Conservation (phyloP, 2,797 vertebrate species). For the Dallia pectoralis region DNA sequence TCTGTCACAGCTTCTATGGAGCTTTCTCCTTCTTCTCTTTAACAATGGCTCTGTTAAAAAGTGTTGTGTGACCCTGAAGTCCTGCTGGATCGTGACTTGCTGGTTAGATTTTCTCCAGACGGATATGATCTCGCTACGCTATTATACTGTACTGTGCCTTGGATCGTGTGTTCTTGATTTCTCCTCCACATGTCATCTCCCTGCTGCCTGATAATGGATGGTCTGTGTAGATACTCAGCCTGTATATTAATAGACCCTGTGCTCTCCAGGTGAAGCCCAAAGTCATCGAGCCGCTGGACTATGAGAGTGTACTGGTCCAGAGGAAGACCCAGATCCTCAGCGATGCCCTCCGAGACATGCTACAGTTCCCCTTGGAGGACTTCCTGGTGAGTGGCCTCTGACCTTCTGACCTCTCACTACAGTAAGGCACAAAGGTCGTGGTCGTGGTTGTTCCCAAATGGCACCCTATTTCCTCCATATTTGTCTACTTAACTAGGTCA, state of each 20-base stretch:
- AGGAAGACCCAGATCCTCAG: conserved; percentile 97
- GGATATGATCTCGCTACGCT: background rate
- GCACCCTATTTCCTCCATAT: background rate
- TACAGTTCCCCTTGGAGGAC: conserved; percentile 96
- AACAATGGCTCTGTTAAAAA: background rate
- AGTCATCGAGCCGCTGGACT: conserved; percentile 95
- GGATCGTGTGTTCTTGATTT: background rate
- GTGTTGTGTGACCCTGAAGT: background rate
- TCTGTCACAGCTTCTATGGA: background rate
- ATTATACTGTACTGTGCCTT: background rate
- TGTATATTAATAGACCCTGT: conserved; percentile 5
- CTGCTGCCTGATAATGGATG: background rate
- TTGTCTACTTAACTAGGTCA: no score
- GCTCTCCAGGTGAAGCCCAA: conserved; percentile 89
- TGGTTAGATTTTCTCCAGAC: background rate
- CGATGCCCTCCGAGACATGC: conserved; percentile 93
- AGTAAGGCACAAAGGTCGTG: background rate
- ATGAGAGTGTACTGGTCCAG: conserved; percentile 96
- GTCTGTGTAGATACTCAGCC: background rate
- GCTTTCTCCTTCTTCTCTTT: background rate
- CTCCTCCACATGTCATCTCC: background rate
- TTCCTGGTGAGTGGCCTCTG: conserved; percentile 82
- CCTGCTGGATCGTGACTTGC: conserved; percentile 1
- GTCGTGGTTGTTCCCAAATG: background rate
- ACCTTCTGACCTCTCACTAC: background rate